Percentiles rank a stretch among this genome's conserved stretches.
Evolutionary conservation across 2,797 vertebrate species (phyloP).

Genomic region (Micromesistius poutassou): DNA sequence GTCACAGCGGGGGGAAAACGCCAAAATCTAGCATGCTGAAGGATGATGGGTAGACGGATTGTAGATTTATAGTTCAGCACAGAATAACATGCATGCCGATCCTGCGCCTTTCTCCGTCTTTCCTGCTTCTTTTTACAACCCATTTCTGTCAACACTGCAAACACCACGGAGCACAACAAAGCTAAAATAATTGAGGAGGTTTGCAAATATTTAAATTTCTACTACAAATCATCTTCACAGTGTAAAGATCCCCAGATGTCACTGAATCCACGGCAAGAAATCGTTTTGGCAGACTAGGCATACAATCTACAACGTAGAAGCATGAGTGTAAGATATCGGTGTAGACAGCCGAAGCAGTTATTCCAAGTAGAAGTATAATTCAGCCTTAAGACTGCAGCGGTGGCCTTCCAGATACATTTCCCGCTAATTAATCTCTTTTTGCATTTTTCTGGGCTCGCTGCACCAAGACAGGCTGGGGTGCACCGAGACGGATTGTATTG

Average conservation of each 20-base stretch:
- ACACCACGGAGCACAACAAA: background rate
- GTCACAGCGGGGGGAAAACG: no score
- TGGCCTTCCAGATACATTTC: conserved; percentile 47
- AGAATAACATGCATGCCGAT: no score
- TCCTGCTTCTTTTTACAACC: background rate
- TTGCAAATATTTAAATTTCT: background rate
- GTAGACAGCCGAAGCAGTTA: background rate
- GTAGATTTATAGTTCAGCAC: no score
- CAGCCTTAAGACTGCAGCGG: conserved; percentile 5
- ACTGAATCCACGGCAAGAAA: background rate
- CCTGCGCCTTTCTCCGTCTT: background rate
- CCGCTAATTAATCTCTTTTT: conserved; percentile 58
- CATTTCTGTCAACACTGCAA: background rate
- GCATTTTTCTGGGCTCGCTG: conserved; percentile 42
- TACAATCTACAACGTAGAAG: background rate
- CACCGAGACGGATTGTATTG: conserved; percentile 26
- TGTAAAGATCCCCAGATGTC: background rate
- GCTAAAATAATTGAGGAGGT: background rate
- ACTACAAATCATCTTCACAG: background rate
- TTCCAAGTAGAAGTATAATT: background rate
- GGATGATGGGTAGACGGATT: no score
- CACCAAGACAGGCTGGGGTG: conserved; percentile 14
- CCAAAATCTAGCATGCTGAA: no score
- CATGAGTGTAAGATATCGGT: background rate
- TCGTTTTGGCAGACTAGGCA: background rate